Evolutionary conservation across 2,888 invertebrate species (phyloP), one percentile per base, ranked within the genome.

Genomic region (Spilarctia lutea): DNA sequence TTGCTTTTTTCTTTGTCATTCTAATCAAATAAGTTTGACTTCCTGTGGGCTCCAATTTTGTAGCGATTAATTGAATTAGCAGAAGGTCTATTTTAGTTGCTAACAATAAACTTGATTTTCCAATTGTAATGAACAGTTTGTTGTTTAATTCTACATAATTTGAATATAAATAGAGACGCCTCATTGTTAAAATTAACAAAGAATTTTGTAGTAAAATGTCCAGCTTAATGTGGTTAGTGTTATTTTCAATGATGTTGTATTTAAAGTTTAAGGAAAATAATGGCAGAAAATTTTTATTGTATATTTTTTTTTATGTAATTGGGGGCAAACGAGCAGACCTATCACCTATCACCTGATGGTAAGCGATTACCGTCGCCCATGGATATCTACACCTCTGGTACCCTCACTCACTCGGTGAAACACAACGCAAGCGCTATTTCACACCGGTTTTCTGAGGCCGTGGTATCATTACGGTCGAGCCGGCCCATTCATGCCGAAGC

Each of bases 21-120:
- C 80, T 76, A 82, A 82, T 82, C 80, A 82, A 82, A 78, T 73
- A 80, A 82, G 80, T 79, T 69, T 65, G 33, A 27, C 30, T 33
- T n/a, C 27, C 71, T 48, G 63, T 72, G 71, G 73, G 67, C 72
- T 75, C 66, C 72, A 70, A 84, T 84, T 75, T 81, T 76, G 48
- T 65, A 48, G 33, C 60, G 27, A 71, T 71, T 63, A 65, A 71
- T 71, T 71, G 18, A 65, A 71, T 71, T 65, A 65, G 16, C 35
- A 65, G 35, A 7, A 8, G 24, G 24, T 48, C 13, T 65, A 45
- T 33, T 71, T 71, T 71, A 71, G 65, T 65, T 71, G 27, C 65
- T 45, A 70, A 35, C 20, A 60, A 18, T 16, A 39, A 70, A 18
- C 60, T 35, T 60, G 42, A 63, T 63, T 63, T 42, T 4, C 11